These are phyloP conservation scores for Thera obeliscata DNA, from an alignment of 2,888 invertebrate genomes.

Conservation along the genomic window DNA sequence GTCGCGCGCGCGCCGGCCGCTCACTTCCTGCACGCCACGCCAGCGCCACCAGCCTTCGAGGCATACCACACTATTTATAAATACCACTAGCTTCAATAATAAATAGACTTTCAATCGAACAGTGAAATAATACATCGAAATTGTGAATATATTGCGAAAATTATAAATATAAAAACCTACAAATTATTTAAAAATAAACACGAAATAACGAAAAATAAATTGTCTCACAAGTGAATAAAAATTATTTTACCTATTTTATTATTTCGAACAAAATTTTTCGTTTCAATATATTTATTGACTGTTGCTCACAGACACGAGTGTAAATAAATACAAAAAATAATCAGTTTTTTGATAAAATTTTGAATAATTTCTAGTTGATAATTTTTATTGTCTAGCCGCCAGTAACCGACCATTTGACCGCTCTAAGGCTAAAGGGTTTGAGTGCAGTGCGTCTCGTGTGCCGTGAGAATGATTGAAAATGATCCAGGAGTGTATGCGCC, in stretches of 20 bases:
- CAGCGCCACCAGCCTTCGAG: constrained; percentile 5
- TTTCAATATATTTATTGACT: too few relatives aligned
- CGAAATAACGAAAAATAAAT: not conserved
- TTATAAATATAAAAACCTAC: not conserved
- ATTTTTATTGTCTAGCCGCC: not conserved
- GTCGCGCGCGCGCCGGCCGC: constrained; percentile 27
- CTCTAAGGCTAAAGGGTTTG: constrained; percentile 16
- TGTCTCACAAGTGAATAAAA: not conserved
- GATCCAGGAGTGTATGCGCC: constrained; percentile 44
- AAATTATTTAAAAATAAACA: not conserved
- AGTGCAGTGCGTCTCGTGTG: constrained; percentile 39
- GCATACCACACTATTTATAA: constrained; percentile 11
- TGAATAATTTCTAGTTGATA: not conserved
- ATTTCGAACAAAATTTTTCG: too few relatives aligned
- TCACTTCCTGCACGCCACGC: constrained; percentile 32
- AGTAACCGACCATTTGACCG: not conserved
- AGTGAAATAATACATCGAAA: not conserved
- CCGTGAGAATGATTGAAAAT: constrained; percentile 53
- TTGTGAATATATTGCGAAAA: not conserved
- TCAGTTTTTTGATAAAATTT: not conserved
- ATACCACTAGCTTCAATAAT: constrained; percentile 1
- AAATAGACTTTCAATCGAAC: not conserved
- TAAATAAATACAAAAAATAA: too few relatives aligned
- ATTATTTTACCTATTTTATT: not conserved
- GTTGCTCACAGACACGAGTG: too few relatives aligned